Conservation (phyloP, 2,797 vertebrate species). For the Chiloscyllium punctatum region DNA sequence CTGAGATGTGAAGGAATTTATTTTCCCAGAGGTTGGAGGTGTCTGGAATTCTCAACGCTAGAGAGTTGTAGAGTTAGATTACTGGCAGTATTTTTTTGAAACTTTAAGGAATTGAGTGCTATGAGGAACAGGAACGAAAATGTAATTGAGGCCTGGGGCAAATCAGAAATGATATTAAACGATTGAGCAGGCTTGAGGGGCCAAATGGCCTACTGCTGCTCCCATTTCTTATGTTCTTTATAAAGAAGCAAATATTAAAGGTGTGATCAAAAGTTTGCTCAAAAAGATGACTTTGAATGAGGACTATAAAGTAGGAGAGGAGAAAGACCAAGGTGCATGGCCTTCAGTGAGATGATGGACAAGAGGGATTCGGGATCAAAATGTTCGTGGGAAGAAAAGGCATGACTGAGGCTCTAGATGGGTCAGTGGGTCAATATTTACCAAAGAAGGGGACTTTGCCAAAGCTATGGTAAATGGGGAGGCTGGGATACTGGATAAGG, state of each 20-base stretch:
- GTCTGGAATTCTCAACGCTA: no score
- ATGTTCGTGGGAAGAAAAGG: not conserved
- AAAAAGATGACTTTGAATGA: not conserved
- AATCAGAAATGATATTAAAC: no score
- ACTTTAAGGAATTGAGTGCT: no score
- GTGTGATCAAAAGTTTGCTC: not conserved
- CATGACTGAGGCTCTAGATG: not conserved
- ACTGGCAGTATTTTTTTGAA: no score
- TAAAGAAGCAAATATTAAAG: not conserved
- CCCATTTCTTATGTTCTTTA: no score
- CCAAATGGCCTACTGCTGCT: no score
- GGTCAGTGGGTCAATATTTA: not conserved
- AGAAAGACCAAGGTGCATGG: not conserved
- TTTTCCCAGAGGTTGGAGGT: no score
- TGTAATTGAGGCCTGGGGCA: no score
- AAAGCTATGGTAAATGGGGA: not conserved
- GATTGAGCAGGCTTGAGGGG: no score
- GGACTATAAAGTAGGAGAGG: not conserved
- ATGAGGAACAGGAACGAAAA: no score
- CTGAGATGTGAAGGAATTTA: no score
- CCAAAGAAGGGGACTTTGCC: not conserved
- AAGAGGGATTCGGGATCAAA: not conserved
- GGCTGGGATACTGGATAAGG: not conserved
- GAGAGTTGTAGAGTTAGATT: no score
- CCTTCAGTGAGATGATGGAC: not conserved